phyloP scores from a whole-genome alignment of 2,113 vertebrate genomes.

The Pyxicephalus adspersus region DNA sequence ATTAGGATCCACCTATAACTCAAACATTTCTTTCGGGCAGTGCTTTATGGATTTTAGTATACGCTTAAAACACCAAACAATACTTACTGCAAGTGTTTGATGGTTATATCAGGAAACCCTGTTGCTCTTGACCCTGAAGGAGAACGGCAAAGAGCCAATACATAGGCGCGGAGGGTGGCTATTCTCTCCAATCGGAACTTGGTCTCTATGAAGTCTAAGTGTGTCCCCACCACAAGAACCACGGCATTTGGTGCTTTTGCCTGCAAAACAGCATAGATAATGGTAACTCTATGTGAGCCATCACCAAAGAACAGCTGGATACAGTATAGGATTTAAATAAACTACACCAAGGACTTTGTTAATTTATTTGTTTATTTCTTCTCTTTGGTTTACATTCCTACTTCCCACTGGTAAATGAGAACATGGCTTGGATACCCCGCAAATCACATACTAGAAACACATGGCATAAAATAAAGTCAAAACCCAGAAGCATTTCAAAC shows the following conservation, averaged over 20 bases:
- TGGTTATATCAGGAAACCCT: constrained; percentile 92
- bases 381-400: too few relatives aligned
- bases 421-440: too few relatives aligned
- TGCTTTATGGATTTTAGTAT: neutral
- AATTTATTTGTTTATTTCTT: too few relatives aligned
- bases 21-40: neutral
- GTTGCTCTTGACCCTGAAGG: constrained; percentile 89
- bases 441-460: too few relatives aligned
- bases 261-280: constrained; percentile 64
- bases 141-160: constrained; percentile 90
- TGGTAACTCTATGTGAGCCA: too few relatives aligned
- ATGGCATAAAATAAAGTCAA: too few relatives aligned
- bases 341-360: too few relatives aligned
- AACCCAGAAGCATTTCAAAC: too few relatives aligned
- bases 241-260: constrained; percentile 91
- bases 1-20: neutral
- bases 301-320: too few relatives aligned
- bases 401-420: too few relatives aligned
- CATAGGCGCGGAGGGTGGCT: constrained; percentile 88
- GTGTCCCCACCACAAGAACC: constrained; percentile 93
- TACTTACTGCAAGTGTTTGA: constrained; percentile 90
- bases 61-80: neutral
- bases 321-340: too few relatives aligned
- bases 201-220: constrained; percentile 91
- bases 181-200: constrained; percentile 92